These are phyloP conservation scores for Periophthalmodon schlosseri DNA, from an alignment of 2,113 vertebrate species.

Conservation along the genomic window DNA sequence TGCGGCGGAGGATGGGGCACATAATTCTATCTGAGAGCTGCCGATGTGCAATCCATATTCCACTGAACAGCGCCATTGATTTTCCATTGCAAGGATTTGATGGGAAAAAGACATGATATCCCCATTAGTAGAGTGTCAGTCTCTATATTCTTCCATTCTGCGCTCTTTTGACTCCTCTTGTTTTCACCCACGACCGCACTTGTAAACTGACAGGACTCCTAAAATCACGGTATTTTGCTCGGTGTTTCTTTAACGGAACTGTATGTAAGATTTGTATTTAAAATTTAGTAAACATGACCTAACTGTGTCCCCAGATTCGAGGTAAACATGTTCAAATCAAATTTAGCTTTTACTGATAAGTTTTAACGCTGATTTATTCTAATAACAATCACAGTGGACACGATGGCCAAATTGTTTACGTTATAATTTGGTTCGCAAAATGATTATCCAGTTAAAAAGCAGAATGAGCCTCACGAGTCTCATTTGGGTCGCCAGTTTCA, in stretches of 20 bases:
- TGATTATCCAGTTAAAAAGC: no score
- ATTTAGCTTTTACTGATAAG: no score
- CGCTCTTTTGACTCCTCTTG: background rate
- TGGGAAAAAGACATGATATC: slow-evolving; percentile 63
- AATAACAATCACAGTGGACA: no score
- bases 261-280: no score
- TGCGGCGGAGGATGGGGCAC: slow-evolving; percentile 31
- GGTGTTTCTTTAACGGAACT: background rate
- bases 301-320: no score
- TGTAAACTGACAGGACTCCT: slow-evolving; percentile 7
- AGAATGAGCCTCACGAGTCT: no score
- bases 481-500: no score
- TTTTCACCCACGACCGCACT: slow-evolving; percentile 7
- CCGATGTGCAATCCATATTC: slow-evolving; percentile 66
- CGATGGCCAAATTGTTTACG: no score
- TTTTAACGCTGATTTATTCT: no score
- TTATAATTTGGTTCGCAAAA: no score
- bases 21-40: slow-evolving; percentile 41
- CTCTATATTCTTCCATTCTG: slow-evolving; percentile 52
- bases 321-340: no score
- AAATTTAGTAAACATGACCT: no score
- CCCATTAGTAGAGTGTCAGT: slow-evolving; percentile 58
- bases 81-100: slow-evolving; percentile 56
- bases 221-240: background rate
- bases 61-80: slow-evolving; percentile 63